Evolutionary conservation across 2,888 invertebrate species (phyloP).

Genomic region (Andricus curvator): DNA sequence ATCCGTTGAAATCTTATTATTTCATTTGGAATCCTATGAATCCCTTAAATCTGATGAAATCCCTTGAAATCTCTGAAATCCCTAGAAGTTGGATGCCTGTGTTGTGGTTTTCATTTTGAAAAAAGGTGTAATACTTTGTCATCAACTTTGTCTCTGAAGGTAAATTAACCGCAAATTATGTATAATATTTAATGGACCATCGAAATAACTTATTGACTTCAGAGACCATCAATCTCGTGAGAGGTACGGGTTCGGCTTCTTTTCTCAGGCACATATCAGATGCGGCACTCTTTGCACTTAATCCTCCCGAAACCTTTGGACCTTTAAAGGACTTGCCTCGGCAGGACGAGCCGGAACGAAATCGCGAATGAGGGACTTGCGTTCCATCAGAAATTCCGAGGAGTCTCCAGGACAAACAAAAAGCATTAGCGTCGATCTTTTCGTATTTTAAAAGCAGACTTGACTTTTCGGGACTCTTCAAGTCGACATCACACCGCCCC

Average conservation of each 20-base stretch:
- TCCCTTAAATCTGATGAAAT: no score
- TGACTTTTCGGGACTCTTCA: constrained; percentile 42
- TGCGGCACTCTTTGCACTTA: constrained; percentile 41
- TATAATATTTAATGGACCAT: constrained; percentile 28
- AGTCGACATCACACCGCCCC: constrained; percentile 45
- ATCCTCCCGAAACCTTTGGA: constrained; percentile 38
- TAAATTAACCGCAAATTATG: neutral
- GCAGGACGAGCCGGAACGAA: constrained; percentile 39
- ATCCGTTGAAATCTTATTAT: no score
- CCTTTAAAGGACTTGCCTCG: constrained; percentile 35
- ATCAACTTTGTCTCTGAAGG: neutral
- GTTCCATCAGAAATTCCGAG: constrained; percentile 57
- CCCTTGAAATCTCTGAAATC: no score
- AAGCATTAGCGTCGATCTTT: constrained; percentile 58
- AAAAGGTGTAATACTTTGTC: neutral
- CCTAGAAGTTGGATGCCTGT: no score
- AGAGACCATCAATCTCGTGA: constrained; percentile 24
- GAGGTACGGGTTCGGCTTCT: constrained; percentile 11
- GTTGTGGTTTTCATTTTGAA: neutral
- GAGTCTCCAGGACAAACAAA: constrained; percentile 59
- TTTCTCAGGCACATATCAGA: constrained; percentile 33
- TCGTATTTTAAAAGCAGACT: constrained; percentile 51
- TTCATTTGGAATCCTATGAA: no score
- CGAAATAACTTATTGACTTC: constrained; percentile 26
- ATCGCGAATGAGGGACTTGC: constrained; percentile 50